A percentile compares a stretch with the other conserved stretches of the same genome.
These are phyloP conservation scores for Fregata magnificens DNA, from an alignment of 2,113 vertebrate species.

Conservation along the genomic window DNA sequence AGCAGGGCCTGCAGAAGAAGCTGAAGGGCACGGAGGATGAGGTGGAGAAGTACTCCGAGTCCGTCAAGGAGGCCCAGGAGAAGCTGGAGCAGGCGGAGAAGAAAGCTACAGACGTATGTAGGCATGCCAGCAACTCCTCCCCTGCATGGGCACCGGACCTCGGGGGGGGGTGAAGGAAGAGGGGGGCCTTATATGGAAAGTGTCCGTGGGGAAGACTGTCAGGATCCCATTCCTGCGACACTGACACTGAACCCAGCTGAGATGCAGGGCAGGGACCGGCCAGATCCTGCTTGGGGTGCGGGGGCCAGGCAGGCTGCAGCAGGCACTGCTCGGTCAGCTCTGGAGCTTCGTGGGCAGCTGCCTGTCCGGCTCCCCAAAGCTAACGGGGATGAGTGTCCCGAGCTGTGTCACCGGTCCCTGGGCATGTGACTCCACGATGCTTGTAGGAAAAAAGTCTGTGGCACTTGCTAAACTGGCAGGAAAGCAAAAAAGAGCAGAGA, in stretches of 20 bases:
- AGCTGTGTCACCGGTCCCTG: background rate
- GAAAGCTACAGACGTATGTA: constrained; percentile 92
- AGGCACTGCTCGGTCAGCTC: background rate
- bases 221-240: background rate
- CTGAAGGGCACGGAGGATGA: constrained; percentile 96
- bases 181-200: constrained; percentile 41
- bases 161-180: background rate
- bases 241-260: background rate
- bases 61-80: constrained; percentile 94
- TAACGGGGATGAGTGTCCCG: background rate
- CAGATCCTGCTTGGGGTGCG: background rate
- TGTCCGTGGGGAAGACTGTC: background rate
- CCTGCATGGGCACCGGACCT: background rate
- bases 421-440: accelerated
- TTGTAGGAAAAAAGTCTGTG: background rate
- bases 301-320: background rate
- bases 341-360: background rate
- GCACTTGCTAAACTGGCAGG: background rate
- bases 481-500: background rate
- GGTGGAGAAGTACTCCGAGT: constrained; percentile 95
- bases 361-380: background rate
- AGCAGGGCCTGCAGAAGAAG: constrained; percentile 93
- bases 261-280: background rate
- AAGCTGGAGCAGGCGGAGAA: constrained; percentile 96
- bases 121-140: background rate